Evolutionary conservation across 2,113 vertebrate genomes (phyloP), one percentile per base, ranked within the genome.

Genomic region (Atractosteus spatula): DNA sequence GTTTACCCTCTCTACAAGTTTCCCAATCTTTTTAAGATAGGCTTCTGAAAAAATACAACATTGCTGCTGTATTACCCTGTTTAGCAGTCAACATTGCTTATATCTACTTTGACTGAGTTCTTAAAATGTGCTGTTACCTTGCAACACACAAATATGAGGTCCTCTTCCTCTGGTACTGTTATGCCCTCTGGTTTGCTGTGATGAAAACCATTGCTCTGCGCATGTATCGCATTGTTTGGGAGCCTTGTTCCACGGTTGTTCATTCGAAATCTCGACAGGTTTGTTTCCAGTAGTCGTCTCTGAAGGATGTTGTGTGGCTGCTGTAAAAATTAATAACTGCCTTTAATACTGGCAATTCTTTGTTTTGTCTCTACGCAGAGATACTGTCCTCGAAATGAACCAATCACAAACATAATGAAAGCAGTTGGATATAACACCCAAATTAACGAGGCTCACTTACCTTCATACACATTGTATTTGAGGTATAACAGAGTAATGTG

Each of bases 281-380:
- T 95, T 65, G 92, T 90, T 78, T 96, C 94, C 90, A 96, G 88
- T 70, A 96, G 83, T 51, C 95, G 94, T 71, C 89, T 93, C 84
- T 96, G 95, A 74, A 96, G 89, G 71, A 96, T 94, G 41, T 91
- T 92, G 17, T 95, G 95, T 2, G 95, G 95, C 84, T 96, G 95
- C 95, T 96, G 80, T 62, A 78, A 56, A 76, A 41, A 45, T 77
- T 78, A 69, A 78, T 17, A 14, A 56, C 29, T 29, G 29, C 29
- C 29, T 29, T 29, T 29, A 29, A 29, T 29, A 29, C 29, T 29
- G 2, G 29, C 29, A 29, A 29, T 29, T 29, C 0, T 29, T 29
- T 29, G 29, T 2, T 29, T 29, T 29, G 29, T 29, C 29, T 29
- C 29, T 29, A 29, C 29, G 1, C 29, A 29, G 29, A 29, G 29